Percentiles rank a stretch among this genome's conserved stretches.
Conservation (phyloP, 2,888 invertebrate genomes). For the Epirrhoe alternata region DNA sequence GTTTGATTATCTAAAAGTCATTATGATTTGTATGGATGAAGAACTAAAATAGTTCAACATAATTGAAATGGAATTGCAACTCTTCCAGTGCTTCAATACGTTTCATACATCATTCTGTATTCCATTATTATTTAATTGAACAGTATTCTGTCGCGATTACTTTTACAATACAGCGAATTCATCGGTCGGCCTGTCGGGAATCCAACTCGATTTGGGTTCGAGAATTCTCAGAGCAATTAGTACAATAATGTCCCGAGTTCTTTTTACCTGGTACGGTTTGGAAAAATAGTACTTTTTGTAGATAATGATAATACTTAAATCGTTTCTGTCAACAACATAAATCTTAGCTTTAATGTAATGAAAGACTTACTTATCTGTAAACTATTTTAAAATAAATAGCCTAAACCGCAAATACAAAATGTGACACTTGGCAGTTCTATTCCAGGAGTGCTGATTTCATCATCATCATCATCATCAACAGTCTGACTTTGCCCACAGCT, state of each 20-base stretch:
- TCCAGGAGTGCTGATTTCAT: too few species aligned
- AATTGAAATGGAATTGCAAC: constrained; percentile 2
- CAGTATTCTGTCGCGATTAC: constrained; percentile 20
- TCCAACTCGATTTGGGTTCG: constrained; percentile 37
- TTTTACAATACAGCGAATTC: constrained; percentile 35
- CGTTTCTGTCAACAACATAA: not conserved
- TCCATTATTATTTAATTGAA: constrained; percentile 27
- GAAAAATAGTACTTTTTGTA: constrained; percentile 3
- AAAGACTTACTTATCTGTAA: too few species aligned
- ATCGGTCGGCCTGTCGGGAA: constrained; percentile 27
- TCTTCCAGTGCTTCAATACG: not conserved
- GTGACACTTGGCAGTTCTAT: too few species aligned
- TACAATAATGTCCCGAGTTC: constrained; percentile 21
- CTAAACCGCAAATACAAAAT: too few species aligned
- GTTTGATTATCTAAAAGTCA: not conserved
- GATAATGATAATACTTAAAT: not conserved
- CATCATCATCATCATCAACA: too few species aligned
- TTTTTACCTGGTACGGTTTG: constrained; percentile 28
- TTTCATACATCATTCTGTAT: constrained; percentile 23
- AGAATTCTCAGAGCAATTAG: constrained; percentile 37
- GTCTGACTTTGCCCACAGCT: too few species aligned
- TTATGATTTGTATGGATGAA: not conserved
- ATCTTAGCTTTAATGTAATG: too few species aligned
- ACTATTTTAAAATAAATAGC: too few species aligned
- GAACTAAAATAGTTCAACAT: not conserved